Percentiles rank a stretch among this genome's conserved stretches.
Evolutionary conservation across 2,888 invertebrate genomes (phyloP).

Genomic region (Gandaritis pyraliata): DNA sequence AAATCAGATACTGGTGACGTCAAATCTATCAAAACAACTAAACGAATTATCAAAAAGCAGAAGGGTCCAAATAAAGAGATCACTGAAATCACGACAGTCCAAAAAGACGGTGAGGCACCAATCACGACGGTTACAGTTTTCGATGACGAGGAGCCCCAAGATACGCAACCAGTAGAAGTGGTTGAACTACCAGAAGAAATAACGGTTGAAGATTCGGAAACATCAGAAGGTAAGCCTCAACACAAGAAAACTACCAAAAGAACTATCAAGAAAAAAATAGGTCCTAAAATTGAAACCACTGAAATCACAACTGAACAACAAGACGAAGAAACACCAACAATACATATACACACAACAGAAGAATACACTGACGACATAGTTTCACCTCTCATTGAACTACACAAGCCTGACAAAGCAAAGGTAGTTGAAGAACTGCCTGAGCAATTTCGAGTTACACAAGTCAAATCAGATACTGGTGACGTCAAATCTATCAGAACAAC

Average conservation of each 20-base stretch:
- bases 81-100: constrained; percentile 39
- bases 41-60: constrained; percentile 35
- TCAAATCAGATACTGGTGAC: constrained; percentile 50
- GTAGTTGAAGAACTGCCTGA: constrained; percentile 45
- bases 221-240: not conserved
- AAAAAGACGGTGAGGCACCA: constrained; percentile 37
- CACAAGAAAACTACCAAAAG: not conserved
- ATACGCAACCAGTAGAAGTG: no score
- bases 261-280: not conserved
- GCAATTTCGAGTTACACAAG: constrained; percentile 37
- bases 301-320: no score
- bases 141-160: constrained; percentile 59
- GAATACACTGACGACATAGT: no score
- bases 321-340: no score
- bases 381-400: constrained; percentile 31
- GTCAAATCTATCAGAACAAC: constrained; percentile 52
- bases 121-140: constrained; percentile 51
- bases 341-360: no score
- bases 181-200: not conserved
- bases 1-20: constrained; percentile 45
- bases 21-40: constrained; percentile 50
- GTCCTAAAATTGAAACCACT: not conserved
- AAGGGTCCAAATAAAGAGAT: constrained; percentile 37
- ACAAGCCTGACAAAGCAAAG: constrained; percentile 44
- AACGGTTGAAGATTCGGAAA: not conserved